These are phyloP conservation scores for Sylvia borin DNA, from an alignment of 2,797 vertebrate genomes.

Conservation along the genomic window DNA sequence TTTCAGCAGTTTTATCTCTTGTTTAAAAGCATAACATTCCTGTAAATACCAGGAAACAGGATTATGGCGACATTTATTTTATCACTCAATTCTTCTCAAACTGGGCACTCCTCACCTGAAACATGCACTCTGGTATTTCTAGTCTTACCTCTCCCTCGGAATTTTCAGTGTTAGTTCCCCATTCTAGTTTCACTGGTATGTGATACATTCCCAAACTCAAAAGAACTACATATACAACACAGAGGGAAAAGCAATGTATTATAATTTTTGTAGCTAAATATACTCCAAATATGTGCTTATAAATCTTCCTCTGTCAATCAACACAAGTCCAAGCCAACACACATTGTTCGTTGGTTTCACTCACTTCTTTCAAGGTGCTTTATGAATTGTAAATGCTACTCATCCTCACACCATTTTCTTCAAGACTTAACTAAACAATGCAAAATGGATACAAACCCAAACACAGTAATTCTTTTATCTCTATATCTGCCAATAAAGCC, in stretches of 20 bases:
- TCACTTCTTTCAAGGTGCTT: neutral
- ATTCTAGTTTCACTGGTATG: neutral
- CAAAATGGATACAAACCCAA: neutral
- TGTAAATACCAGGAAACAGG: slow-evolving; percentile 25
- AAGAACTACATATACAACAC: neutral
- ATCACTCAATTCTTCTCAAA: neutral
- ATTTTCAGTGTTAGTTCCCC: neutral
- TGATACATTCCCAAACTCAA: neutral
- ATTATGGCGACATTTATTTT: neutral
- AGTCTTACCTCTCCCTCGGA: neutral
- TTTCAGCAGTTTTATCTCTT: neutral
- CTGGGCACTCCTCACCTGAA: neutral
- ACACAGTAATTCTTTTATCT: neutral
- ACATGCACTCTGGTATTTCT: neutral
- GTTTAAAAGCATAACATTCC: slow-evolving; percentile 13
- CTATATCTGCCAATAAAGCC: neutral
- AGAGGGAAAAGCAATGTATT: neutral
- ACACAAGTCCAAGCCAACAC: neutral
- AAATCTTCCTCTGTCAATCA: neutral
- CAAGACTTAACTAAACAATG: neutral
- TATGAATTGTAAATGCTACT: neutral
- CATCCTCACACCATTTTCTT: neutral
- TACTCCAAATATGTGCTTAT: neutral
- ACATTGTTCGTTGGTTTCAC: neutral
- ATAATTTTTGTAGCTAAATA: neutral